Conservation (phyloP, 2,113 vertebrate species). For the Tyrannus savana region DNA sequence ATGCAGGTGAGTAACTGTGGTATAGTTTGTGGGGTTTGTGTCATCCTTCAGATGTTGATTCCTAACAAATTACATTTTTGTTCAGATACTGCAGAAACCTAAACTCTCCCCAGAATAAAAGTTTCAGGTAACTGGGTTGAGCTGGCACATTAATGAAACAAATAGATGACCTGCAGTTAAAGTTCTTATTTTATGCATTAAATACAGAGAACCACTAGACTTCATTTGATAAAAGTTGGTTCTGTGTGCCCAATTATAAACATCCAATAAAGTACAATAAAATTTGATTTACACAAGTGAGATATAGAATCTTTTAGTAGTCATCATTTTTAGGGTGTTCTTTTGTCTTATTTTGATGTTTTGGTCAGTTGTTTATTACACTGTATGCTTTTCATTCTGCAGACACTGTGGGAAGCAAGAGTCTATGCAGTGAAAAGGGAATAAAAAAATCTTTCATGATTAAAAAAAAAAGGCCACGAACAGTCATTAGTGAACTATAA, state of each 20-base stretch:
- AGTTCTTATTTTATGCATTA: background rate
- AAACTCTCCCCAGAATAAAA: background rate
- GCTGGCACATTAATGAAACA: background rate
- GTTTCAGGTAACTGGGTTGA: background rate
- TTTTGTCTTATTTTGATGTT: background rate
- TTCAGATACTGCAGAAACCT: background rate
- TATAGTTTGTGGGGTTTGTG: background rate
- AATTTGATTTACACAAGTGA: background rate
- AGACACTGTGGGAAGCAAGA: background rate
- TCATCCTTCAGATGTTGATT: background rate
- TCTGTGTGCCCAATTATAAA: background rate
- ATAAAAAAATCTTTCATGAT: background rate
- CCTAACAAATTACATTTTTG: background rate
- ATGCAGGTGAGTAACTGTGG: conserved; percentile 86
- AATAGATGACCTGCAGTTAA: background rate
- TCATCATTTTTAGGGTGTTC: background rate
- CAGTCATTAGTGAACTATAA: background rate
- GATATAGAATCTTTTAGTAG: background rate
- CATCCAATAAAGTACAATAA: background rate
- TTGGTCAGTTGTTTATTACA: background rate
- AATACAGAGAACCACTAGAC: background rate
- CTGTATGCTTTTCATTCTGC: background rate
- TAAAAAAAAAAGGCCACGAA: background rate
- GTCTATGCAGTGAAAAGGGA: background rate
- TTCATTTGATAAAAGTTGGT: background rate